Percentiles rank a stretch among this genome's conserved stretches.
Conservation (phyloP, 2,888 invertebrate genomes). For the Protophormia terraenovae region DNA sequence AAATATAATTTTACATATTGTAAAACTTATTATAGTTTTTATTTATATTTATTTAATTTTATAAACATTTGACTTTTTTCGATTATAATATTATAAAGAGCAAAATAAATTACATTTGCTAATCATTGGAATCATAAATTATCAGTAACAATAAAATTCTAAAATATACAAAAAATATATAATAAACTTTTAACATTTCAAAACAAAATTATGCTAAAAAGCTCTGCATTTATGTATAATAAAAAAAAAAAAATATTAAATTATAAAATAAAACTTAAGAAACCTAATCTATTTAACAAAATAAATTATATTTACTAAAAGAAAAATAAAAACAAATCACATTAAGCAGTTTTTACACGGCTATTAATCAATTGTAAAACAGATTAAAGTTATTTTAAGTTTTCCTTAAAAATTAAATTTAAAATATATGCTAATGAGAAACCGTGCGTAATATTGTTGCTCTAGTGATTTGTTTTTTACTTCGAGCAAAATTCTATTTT, state of each 20-base stretch:
- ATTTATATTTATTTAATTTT: conserved; percentile 50
- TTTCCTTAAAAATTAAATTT: neutral
- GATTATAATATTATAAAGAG: conserved; percentile 8
- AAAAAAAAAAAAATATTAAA: neutral
- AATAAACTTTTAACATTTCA: conserved; percentile 34
- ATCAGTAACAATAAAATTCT: conserved; percentile 28
- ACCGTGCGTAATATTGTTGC: neutral
- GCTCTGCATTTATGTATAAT: conserved; percentile 56
- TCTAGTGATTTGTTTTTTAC: neutral
- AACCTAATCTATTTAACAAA: neutral
- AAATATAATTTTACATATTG: conserved; percentile 70
- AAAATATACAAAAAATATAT: conserved; percentile 30
- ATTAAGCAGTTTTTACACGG: neutral
- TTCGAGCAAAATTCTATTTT: neutral
- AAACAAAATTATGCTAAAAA: conserved; percentile 64
- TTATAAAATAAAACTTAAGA: neutral
- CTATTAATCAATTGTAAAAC: neutral
- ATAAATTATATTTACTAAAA: neutral
- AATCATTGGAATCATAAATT: conserved; percentile 27
- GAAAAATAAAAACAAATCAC: conserved; percentile 14
- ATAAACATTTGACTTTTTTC: conserved; percentile 6
- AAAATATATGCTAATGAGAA: neutral
- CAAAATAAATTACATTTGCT: conserved; percentile 54
- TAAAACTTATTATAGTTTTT: conserved; percentile 68
- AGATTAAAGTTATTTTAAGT: neutral